Evolutionary conservation across 2,888 invertebrate genomes (phyloP).

Genomic region (Drosophila crucigera): DNA sequence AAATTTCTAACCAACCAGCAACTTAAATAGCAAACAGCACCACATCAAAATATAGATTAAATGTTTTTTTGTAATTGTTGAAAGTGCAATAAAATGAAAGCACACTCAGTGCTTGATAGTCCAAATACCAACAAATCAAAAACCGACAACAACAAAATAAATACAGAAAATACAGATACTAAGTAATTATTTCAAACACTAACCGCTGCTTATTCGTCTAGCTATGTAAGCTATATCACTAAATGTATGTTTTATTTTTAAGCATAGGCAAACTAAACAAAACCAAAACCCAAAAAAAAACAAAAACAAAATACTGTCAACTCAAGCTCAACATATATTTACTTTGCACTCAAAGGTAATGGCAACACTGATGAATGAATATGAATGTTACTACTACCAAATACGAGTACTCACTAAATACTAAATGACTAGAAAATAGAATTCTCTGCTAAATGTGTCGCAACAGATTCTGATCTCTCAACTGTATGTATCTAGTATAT

Average conservation of each 20-base stretch:
- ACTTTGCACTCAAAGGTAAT: conserved; percentile 51
- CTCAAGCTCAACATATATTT: conserved; percentile 38
- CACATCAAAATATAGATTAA: conserved; percentile 7
- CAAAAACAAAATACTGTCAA: conserved; percentile 11
- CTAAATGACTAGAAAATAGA: conserved; percentile 21
- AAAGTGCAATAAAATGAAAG: conserved; percentile 50
- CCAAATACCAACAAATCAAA: conserved; percentile 7
- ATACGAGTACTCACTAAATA: conserved; percentile 40
- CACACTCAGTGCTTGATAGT: conserved; percentile 17
- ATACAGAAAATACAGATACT: conserved; percentile 20
- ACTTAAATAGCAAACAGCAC: conserved; percentile 5
- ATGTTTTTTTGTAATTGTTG: conserved; percentile 32
- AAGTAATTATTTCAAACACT: conserved; percentile 16
- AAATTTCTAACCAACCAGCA: conserved; percentile 18
- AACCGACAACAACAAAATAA: not conserved
- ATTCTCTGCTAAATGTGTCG: conserved; percentile 36
- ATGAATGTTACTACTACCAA: conserved; percentile 56
- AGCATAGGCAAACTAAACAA: conserved; percentile 14
- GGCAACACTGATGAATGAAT: conserved; percentile 39
- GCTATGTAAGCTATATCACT: conserved; percentile 52
- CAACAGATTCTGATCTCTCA: conserved; percentile 33
- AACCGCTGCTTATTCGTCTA: conserved; percentile 61
- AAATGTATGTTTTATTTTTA: conserved; percentile 34
- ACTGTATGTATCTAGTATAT: conserved; percentile 22
- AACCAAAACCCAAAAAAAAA: not conserved